Evolutionary conservation across 1,140 invertebrate species (phyloP).

Genomic region (Elysia chlorotica): DNA sequence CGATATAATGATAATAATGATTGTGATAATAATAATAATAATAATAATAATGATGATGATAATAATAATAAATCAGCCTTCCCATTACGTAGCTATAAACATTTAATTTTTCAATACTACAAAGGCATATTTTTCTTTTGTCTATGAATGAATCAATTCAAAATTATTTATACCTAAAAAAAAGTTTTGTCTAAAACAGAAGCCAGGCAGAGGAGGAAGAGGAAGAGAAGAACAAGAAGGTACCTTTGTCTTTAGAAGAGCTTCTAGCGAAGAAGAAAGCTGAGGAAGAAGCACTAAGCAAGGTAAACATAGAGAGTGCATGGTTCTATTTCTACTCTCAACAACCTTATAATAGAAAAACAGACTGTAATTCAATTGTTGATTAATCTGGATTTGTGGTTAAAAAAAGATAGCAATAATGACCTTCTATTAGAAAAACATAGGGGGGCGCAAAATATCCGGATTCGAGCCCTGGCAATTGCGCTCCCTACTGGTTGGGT

Average conservation of each 20-base stretch:
- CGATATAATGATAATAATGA: background rate
- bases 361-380: no score
- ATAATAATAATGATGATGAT: background rate
- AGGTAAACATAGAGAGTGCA: no score
- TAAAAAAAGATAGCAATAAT: no score
- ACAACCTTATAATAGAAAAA: no score
- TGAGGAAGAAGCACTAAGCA: conserved; percentile 82
- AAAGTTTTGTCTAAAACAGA: background rate
- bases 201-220: conserved; percentile 52
- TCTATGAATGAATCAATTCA: background rate
- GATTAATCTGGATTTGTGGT: no score
- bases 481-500: background rate
- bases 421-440: no score
- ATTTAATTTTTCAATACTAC: no score
- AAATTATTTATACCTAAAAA: background rate
- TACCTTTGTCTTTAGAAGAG: conserved; percentile 93
- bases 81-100: background rate
- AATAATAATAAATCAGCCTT: background rate
- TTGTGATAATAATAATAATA: background rate
- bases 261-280: conserved; percentile 94
- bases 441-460: no score
- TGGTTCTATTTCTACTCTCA: no score
- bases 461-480: no score
- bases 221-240: conserved; percentile 64
- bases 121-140: background rate